A percentile compares a stretch with the other conserved stretches of the same genome.
Conservation (phyloP, 2,888 invertebrate species). For the Ceriagrion tenellum region DNA sequence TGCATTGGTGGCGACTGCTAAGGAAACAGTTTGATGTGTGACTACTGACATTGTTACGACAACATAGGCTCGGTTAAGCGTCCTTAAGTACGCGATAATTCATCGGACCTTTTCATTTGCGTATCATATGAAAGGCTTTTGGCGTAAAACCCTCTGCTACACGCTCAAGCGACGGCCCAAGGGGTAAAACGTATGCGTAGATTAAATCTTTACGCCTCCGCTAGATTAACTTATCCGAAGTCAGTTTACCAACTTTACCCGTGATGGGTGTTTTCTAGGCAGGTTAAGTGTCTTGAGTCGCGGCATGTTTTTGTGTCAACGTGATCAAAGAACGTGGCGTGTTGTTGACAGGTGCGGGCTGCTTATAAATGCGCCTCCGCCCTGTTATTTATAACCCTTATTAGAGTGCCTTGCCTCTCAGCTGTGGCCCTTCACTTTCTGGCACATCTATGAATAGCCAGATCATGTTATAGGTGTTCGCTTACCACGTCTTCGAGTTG, state of each 20-base stretch:
- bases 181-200: too few relatives aligned
- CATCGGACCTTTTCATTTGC: too few relatives aligned
- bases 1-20: too few relatives aligned
- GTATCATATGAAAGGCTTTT: too few relatives aligned
- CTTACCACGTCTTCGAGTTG: not conserved
- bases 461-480: not conserved
- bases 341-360: not conserved
- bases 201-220: too few relatives aligned
- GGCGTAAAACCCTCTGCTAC: too few relatives aligned
- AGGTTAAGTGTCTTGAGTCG: not conserved
- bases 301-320: not conserved
- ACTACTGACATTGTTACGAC: too few relatives aligned
- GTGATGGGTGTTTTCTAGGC: not conserved
- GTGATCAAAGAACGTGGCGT: not conserved
- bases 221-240: not conserved
- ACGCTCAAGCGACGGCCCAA: too few relatives aligned
- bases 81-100: too few relatives aligned
- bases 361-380: not conserved
- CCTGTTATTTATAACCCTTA: not conserved
- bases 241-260: not conserved
- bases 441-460: not conserved
- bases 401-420: not conserved
- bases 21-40: too few relatives aligned
- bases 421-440: not conserved
- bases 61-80: too few relatives aligned